phyloP scores from a whole-genome alignment of 2,888 invertebrate species.

The Sycophila texana region DNA sequence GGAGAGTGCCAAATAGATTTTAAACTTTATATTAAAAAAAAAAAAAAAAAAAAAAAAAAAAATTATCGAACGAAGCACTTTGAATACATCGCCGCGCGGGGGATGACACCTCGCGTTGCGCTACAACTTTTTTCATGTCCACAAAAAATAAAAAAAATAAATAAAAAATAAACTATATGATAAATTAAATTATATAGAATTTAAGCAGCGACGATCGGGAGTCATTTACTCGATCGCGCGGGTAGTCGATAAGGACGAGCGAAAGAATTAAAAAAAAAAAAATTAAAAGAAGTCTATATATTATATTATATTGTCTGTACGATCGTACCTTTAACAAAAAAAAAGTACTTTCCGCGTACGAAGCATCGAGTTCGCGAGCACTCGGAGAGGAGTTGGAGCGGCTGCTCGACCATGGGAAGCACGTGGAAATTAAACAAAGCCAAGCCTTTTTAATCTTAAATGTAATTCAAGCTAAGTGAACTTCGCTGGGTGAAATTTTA shows the following conservation, averaged over 20 bases:
- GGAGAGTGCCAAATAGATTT: slow-evolving; percentile 71
- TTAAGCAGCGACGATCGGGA: neutral
- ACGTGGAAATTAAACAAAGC: neutral
- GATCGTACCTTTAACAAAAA: too few species aligned
- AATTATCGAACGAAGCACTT: neutral
- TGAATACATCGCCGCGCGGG: too few species aligned
- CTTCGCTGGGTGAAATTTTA: too few species aligned
- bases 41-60: too few species aligned
- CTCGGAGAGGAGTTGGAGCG: too few species aligned
- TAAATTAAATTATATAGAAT: neutral
- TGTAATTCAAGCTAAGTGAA: neutral
- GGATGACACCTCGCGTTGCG: neutral
- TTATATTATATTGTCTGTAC: too few species aligned
- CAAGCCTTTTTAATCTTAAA: slow-evolving; percentile 18
- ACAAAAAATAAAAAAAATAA: slow-evolving; percentile 26
- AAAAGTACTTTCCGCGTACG: slow-evolving; percentile 6
- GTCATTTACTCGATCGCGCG: too few species aligned
- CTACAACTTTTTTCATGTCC: too few species aligned
- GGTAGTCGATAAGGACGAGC: too few species aligned
- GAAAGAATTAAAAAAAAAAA: too few species aligned
- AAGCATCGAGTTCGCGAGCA: neutral
- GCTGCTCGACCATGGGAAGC: neutral
- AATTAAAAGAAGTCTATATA: too few species aligned
- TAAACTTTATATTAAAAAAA: slow-evolving; percentile 68
- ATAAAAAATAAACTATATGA: neutral